Base-by-base conservation (phyloP, 1,140 invertebrate genomes). In the Hestina assimilis region DNA sequence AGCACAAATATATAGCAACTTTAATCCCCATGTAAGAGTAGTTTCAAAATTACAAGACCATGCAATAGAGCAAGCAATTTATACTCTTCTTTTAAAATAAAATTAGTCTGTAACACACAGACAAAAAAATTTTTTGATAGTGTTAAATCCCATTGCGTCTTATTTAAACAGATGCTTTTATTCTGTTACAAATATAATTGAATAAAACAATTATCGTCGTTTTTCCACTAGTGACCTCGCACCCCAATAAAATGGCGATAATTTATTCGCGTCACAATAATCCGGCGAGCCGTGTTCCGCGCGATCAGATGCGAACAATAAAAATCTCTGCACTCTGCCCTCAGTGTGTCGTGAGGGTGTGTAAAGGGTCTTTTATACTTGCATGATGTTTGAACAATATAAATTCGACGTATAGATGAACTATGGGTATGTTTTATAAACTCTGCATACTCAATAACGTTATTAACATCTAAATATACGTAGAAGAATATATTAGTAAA, bases 231-330 rank as follows among this genome's bases (percentile, higher is more conserved):
- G 38, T 14, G 42, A 35, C 50, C 38, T 23, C 38, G 51, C 29
- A 55, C 65, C 62, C 60, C 61, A 79, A 77, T 83, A 74, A 77
- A 81, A 82, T 62, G 68, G 53, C 65, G 64, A 75, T 80, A 81
- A 81, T 83, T 72, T 81, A 81, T 79, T 81, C 80, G 66, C 57
- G 63, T 67, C 56, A 47, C 63, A 64, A 68, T 84, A 82, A 84
- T 80, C 79, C 64, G 59, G 63, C 69, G 62, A 69, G 64, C 62
- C 66, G 72, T 67, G 74, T 75, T 75, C 68, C 57, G 61, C 63
- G 63, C 64, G 71, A 78, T 82, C 75, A 76, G 67, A 76, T 65
- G 71, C 55, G 75, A 66, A 79, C 72, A 80, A 78, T 83, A 76
- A 77, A 83, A 83, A 80, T 83, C 77, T 74, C 69, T 33, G 56